phyloP scores from a whole-genome alignment of 2,888 invertebrate genomes.

The Erebia aethiops region DNA sequence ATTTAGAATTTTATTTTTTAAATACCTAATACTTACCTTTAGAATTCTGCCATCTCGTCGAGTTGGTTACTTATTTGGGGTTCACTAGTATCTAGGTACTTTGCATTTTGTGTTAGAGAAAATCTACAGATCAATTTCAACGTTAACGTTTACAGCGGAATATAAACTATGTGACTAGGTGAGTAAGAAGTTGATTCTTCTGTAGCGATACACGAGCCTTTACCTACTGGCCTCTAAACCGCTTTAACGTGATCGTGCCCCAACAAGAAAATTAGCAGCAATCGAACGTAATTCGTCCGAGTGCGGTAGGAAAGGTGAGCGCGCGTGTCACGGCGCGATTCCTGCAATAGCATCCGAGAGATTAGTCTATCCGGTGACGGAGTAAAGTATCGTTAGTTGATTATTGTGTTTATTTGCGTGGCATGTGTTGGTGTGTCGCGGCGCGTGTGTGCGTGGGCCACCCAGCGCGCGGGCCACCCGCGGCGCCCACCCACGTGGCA shows the following conservation, averaged over 20 bases:
- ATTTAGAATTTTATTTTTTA: no score
- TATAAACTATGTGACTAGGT: background rate
- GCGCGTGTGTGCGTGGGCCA: conserved; percentile 68
- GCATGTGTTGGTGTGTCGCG: conserved; percentile 64
- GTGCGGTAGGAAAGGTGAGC: conserved; percentile 29
- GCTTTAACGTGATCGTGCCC: conserved; percentile 16
- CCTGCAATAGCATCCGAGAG: conserved; percentile 66
- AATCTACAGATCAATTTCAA: background rate
- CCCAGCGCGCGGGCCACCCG: conserved; percentile 82
- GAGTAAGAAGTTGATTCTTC: background rate
- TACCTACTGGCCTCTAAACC: conserved; percentile 19
- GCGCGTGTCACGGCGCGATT: conserved; percentile 64
- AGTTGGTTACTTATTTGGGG: no score
- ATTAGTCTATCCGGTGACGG: conserved; percentile 81
- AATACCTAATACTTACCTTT: no score
- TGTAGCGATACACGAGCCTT: background rate
- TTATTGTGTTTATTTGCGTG: conserved; percentile 81
- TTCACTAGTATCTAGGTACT: no score
- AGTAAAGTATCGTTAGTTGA: conserved; percentile 81
- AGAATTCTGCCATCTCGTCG: no score
- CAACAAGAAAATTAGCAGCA: conserved; percentile 21
- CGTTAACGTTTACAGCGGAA: background rate
- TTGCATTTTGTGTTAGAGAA: no score
- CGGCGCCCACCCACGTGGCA: conserved; percentile 80
- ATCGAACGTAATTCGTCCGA: conserved; percentile 23